Conservation (phyloP, 2,888 invertebrate genomes). For the Colostygia pectinataria region DNA sequence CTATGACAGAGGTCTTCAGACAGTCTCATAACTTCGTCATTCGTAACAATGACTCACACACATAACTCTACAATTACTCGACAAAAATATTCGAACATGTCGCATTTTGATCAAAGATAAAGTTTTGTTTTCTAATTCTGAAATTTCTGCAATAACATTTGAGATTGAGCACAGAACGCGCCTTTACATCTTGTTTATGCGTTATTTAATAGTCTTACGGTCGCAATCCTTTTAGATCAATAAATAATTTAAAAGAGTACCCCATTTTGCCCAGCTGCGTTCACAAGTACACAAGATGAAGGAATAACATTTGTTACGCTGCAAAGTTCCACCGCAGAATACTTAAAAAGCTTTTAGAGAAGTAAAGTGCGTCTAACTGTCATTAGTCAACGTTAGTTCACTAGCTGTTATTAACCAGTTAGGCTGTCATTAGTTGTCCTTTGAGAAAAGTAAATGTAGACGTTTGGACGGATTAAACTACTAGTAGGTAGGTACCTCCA, state of each 20-base stretch:
- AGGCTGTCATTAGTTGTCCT: conserved; percentile 24
- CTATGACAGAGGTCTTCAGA: no score
- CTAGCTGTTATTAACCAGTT: conserved; percentile 34
- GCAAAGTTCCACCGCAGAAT: conserved; percentile 32
- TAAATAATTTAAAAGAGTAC: not conserved
- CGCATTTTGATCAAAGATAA: no score
- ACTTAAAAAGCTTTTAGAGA: conserved; percentile 36
- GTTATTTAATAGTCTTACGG: no score
- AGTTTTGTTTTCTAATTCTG: no score
- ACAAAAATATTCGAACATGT: no score
- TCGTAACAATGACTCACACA: no score
- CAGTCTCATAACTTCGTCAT: no score
- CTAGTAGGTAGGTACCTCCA: no score
- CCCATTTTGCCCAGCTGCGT: conserved; percentile 16
- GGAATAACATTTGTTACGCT: conserved; percentile 33
- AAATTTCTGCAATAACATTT: no score
- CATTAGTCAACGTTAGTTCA: conserved; percentile 37
- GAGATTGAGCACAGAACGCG: no score
- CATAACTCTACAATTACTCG: no score
- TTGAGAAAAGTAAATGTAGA: conserved; percentile 9
- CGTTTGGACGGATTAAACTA: not conserved
- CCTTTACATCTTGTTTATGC: no score
- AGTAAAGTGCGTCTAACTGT: conserved; percentile 34
- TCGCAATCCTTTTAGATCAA: not conserved
- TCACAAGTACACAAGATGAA: conserved; percentile 24